Evolutionary conservation across 2,888 invertebrate species (phyloP).

Genomic region (Ennomos quercinarius): DNA sequence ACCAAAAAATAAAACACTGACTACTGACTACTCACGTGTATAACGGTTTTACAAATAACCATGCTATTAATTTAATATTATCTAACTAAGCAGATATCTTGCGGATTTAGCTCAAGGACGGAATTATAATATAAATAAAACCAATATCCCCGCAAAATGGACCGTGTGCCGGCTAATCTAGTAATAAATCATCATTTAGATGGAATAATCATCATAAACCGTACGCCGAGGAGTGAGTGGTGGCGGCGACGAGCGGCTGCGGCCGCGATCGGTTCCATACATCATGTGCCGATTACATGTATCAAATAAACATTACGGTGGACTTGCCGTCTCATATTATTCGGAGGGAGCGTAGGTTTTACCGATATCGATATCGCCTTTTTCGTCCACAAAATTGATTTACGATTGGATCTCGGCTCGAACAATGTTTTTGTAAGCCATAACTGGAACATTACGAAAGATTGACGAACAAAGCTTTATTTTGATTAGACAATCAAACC

Average conservation of each 20-base stretch:
- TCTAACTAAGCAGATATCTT: constrained; percentile 67
- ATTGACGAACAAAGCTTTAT: constrained; percentile 36
- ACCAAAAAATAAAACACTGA: too few species aligned
- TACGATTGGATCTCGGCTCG: constrained; percentile 57
- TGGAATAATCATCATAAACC: constrained; percentile 82
- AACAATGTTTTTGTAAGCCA: constrained; percentile 47
- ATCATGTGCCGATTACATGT: constrained; percentile 81
- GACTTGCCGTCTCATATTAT: constrained; percentile 69
- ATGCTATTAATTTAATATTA: constrained; percentile 39
- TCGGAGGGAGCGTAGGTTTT: constrained; percentile 59
- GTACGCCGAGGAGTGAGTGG: constrained; percentile 55
- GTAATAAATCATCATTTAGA: constrained; percentile 83
- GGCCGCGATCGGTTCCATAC: constrained; percentile 62
- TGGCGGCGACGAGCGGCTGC: constrained; percentile 46
- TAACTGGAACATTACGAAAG: constrained; percentile 35
- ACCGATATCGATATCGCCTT: constrained; percentile 69
- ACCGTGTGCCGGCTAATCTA: constrained; percentile 78
- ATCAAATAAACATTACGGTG: constrained; percentile 81
- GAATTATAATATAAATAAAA: constrained; percentile 78
- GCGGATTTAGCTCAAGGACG: constrained; percentile 62
- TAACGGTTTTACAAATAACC: constrained; percentile 30
- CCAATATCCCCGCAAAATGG: constrained; percentile 76
- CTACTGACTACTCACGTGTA: too few species aligned
- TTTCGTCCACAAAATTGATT: constrained; percentile 65
- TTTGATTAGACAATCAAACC: constrained; percentile 32